Conservation (phyloP, 2,888 invertebrate species). For the Cacoxenus indagator region DNA sequence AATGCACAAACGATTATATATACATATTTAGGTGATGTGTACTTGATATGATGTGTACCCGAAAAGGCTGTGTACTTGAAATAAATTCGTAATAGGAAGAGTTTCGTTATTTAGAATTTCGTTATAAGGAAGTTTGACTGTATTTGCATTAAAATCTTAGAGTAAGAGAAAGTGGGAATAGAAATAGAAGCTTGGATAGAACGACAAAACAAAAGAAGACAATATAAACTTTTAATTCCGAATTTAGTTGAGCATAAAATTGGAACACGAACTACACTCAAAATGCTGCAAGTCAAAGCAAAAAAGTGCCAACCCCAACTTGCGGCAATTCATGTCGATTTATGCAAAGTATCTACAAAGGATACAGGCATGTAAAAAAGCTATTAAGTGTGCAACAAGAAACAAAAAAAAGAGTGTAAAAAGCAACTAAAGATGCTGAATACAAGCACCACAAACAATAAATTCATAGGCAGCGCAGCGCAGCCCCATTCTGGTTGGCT, state of each 20-base stretch:
- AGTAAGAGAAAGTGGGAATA: no score
- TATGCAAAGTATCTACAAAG: neutral
- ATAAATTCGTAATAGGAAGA: no score
- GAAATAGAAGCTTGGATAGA: no score
- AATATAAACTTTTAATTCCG: conserved; percentile 55
- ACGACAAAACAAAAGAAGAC: no score
- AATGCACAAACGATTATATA: no score
- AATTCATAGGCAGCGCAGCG: conserved; percentile 5
- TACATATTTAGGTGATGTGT: no score
- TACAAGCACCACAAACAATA: conserved; percentile 16
- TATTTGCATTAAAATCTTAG: no score
- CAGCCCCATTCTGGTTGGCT: neutral
- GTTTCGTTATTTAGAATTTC: no score
- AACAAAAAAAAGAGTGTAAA: neutral
- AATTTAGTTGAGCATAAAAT: conserved; percentile 55
- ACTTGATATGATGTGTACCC: no score
- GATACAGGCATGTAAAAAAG: neutral
- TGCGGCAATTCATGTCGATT: neutral
- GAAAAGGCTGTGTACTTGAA: no score
- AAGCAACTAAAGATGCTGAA: neutral
- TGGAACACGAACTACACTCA: conserved; percentile 46
- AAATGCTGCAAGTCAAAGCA: conserved; percentile 29
- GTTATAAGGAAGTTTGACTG: no score
- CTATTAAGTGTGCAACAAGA: neutral
- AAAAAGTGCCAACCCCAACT: neutral